Evolutionary conservation across 2,113 vertebrate species (phyloP), one percentile per base, ranked within the genome.

Genomic region (Phaethornis superciliosus): DNA sequence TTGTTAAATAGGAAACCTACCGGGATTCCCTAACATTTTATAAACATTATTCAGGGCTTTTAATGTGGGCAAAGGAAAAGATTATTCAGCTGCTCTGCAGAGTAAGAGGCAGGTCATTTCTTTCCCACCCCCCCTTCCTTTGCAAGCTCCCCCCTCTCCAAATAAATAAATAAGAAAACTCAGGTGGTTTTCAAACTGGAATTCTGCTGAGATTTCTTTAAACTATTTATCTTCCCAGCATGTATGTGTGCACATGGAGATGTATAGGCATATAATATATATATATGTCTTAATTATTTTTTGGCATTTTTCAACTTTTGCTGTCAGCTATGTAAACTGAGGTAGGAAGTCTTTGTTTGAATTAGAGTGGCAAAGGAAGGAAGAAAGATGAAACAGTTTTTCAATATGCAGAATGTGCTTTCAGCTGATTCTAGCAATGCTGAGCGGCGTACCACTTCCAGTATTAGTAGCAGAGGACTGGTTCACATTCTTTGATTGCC

Each of bases 1-100:
- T 98, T 98, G 98, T 98, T 98, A 98, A 98, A 98, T 98, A 98
- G 98, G 98, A 98, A 98, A 98, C 98, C 98, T 98, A 98, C 98
- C 97, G 98, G 98, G 98, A 98, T 98, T 98, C 98, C 98, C 98
- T 97, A 98, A 98, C 98, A 98, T 98, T 98, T 98, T 98, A 98
- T 97, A 98, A 98, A 98, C 97, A 98, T 98, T 98, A 98, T 98
- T 98, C 97, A 98, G 97, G 96, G 97, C 97, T 98, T 98, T 97
- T 98, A 97, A 98, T 97, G 97, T 98, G 98, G 97, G 97, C 97
- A 97, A 97, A 98, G 96, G 88, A 93, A 97, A 97, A 97, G 97
- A 98, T 97, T 96, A 98, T 97, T 97, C 96, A 93, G 94, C 97
- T 96, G 97, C 95, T 95, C 79, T 95, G 90, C 93, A 88, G 94